phyloP scores from a whole-genome alignment of 1,140 invertebrate species.

The Sipha flava region DNA sequence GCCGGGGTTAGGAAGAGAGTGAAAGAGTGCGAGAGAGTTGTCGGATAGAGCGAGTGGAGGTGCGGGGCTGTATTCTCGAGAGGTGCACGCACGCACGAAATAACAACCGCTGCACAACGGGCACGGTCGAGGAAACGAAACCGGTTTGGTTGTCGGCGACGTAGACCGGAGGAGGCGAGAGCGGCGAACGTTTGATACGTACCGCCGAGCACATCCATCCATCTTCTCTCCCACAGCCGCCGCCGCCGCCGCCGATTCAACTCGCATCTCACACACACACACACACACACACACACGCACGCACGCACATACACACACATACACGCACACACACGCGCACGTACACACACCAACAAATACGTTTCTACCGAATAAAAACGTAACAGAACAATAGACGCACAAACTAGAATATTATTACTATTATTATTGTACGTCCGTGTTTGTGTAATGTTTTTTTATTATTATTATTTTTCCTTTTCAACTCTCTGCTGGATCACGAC shows the following conservation, averaged over 20 bases:
- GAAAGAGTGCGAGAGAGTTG: background rate
- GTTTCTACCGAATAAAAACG: slow-evolving; percentile 13
- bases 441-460: background rate
- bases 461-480: background rate
- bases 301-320: background rate
- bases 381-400: background rate
- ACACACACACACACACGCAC: background rate
- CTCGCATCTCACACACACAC: background rate
- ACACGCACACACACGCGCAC: background rate
- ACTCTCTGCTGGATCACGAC: background rate
- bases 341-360: too few species aligned
- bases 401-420: background rate
- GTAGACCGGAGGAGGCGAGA: slow-evolving; percentile 20
- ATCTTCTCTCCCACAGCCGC: background rate
- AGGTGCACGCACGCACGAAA: background rate
- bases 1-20: background rate
- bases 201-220: slow-evolving; percentile 18
- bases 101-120: background rate
- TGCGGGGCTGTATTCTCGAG: background rate
- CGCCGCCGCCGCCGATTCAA: background rate
- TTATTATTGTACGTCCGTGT: background rate
- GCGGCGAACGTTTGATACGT: slow-evolving; percentile 28
- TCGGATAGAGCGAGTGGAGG: too few species aligned
- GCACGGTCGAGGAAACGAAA: slow-evolving; percentile 25
- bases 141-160: slow-evolving; percentile 31